Conservation (phyloP, 2,113 vertebrate genomes). For the Hyaena hyaena region DNA sequence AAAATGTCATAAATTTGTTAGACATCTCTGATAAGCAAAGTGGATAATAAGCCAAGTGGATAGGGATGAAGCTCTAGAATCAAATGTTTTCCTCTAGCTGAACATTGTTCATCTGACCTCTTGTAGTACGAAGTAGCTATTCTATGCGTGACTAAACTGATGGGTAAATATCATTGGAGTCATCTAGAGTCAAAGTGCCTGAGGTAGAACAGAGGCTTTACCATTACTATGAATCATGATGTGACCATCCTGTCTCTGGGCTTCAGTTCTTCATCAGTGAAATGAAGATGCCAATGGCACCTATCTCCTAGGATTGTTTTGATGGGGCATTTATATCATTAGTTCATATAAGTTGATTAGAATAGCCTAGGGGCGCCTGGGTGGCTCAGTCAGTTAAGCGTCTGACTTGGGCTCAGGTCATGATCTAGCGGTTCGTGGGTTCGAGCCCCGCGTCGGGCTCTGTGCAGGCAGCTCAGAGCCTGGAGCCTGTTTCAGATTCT, state of each 20-base stretch:
- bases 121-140: conserved; percentile 11
- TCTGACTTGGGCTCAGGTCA: no score
- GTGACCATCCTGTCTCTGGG: not conserved
- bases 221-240: not conserved
- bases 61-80: not conserved
- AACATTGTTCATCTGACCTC: conserved; percentile 47
- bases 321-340: not conserved
- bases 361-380: not conserved
- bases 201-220: not conserved
- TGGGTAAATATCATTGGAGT: conserved; percentile 26
- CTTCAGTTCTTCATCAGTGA: conserved; percentile 26
- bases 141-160: conserved; percentile 20
- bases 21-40: not conserved
- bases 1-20: not conserved
- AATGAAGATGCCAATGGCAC: not conserved
- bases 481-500: no score
- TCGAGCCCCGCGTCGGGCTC: no score
- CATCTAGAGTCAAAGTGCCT: not conserved
- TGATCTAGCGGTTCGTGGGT: no score
- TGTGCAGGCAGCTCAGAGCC: no score
- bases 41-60: not conserved
- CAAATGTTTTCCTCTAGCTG: not conserved
- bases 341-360: not conserved
- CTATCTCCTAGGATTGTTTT: not conserved
- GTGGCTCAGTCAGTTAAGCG: no score